Percentiles rank a stretch among this genome's conserved stretches.
These are phyloP conservation scores for Petrocephalus schoutedeni DNA, from an alignment of 2,797 vertebrate species.

Conservation along the genomic window DNA sequence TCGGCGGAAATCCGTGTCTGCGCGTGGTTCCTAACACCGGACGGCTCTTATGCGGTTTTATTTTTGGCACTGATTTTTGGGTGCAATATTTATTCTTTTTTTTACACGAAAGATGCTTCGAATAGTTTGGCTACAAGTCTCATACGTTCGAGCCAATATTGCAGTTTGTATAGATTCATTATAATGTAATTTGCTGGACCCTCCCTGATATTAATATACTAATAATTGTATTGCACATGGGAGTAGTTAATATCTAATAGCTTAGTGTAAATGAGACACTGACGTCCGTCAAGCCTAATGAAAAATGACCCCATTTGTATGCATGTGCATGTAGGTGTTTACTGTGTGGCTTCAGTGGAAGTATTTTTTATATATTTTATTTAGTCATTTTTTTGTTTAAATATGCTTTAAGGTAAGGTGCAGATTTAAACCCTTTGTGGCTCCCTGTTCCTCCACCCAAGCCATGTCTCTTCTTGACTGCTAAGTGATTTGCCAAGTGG, in stretches of 20 bases:
- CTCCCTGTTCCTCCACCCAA: neutral
- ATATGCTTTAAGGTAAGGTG: neutral
- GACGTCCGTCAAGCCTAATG: neutral
- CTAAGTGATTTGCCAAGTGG: neutral
- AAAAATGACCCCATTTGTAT: neutral
- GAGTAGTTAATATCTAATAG: neutral
- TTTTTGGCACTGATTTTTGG: neutral
- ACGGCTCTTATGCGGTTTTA: neutral
- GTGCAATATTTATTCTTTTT: neutral
- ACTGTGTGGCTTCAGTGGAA: neutral
- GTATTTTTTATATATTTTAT: neutral
- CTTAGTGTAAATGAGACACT: neutral
- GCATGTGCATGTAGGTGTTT: neutral
- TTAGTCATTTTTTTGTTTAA: neutral
- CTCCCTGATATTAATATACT: neutral
- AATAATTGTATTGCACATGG: neutral
- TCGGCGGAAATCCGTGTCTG: neutral
- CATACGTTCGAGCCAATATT: neutral
- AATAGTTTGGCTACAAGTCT: neutral
- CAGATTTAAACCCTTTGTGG: neutral
- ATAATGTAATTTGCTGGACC: neutral
- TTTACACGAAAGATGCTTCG: neutral
- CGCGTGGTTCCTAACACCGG: neutral
- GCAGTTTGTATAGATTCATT: neutral
- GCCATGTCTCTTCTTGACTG: neutral